phyloP scores from a whole-genome alignment of 2,888 invertebrate species.

The Heteromurus nitidus region DNA sequence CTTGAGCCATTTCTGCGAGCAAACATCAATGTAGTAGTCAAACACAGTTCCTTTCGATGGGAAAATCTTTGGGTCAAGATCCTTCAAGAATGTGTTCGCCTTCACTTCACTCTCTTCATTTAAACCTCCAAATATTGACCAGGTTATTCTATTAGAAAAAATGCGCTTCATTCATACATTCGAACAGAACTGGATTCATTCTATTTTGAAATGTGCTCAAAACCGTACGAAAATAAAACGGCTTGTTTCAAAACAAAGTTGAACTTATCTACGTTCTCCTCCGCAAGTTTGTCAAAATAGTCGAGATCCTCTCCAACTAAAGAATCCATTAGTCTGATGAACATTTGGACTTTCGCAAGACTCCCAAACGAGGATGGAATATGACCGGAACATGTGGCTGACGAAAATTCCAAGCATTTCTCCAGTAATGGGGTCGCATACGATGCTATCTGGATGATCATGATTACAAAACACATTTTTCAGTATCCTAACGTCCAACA shows the following conservation, averaged over 20 bases:
- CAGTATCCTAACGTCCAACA: too few species aligned
- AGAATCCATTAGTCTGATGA: neutral
- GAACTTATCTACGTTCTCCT: neutral
- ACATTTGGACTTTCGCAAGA: slow-evolving; percentile 1
- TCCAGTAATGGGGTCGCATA: neutral
- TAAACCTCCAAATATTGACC: slow-evolving; percentile 26
- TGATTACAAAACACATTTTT: too few species aligned
- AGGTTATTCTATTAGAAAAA: slow-evolving; percentile 3
- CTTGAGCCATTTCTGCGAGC: slow-evolving; percentile 17
- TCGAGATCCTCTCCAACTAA: neutral
- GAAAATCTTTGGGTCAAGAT: slow-evolving; percentile 15
- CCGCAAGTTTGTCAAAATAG: neutral
- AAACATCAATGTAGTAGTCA: slow-evolving; percentile 17
- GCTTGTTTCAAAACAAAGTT: slow-evolving; percentile 19
- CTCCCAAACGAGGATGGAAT: neutral
- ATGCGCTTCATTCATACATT: neutral
- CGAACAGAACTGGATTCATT: neutral
- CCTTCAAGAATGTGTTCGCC: slow-evolving; percentile 43
- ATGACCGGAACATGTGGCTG: neutral
- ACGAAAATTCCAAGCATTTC: slow-evolving; percentile 3
- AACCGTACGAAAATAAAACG: slow-evolving; percentile 18
- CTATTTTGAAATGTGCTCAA: neutral
- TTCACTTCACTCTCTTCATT: slow-evolving; percentile 14
- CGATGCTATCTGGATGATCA: neutral
- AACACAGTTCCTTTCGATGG: slow-evolving; percentile 40